Conservation (phyloP, 2,113 vertebrate genomes). For the Scopus umbretta region DNA sequence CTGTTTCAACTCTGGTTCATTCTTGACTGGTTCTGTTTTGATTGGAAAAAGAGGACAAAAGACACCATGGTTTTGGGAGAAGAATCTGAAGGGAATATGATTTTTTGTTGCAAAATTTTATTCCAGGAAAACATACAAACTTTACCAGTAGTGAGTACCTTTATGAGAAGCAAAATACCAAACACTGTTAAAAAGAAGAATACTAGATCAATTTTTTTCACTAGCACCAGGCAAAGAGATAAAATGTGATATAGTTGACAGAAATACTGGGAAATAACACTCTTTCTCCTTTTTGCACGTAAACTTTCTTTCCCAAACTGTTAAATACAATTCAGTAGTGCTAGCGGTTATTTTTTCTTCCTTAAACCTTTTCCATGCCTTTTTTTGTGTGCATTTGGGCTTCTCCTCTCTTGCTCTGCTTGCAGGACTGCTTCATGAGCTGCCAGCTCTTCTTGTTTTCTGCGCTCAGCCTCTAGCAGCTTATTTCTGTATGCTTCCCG, state of each 20-base stretch:
- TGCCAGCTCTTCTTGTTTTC: conserved; percentile 61
- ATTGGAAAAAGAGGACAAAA: background rate
- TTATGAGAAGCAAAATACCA: background rate
- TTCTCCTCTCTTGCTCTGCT: conserved; percentile 64
- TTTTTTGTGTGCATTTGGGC: background rate
- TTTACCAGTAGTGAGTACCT: background rate
- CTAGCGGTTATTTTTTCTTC: conserved; percentile 71
- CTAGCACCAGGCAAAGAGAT: background rate
- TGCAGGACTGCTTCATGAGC: conserved; percentile 48
- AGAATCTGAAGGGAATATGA: background rate
- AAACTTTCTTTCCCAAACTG: background rate
- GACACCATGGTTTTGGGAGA: background rate
- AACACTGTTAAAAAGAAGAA: background rate
- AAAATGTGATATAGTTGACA: background rate
- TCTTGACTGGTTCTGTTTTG: background rate
- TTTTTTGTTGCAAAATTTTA: background rate
- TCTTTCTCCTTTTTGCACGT: background rate
- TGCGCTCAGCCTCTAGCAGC: conserved; percentile 64
- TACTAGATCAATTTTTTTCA: background rate
- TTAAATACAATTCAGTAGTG: background rate
- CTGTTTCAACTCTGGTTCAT: background rate
- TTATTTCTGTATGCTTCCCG: conserved; percentile 72
- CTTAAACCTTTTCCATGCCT: conserved; percentile 61
- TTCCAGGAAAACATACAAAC: background rate
- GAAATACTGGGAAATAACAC: background rate